Conservation (phyloP, 1,140 invertebrate species). For the Drosophila kohkoa region DNA sequence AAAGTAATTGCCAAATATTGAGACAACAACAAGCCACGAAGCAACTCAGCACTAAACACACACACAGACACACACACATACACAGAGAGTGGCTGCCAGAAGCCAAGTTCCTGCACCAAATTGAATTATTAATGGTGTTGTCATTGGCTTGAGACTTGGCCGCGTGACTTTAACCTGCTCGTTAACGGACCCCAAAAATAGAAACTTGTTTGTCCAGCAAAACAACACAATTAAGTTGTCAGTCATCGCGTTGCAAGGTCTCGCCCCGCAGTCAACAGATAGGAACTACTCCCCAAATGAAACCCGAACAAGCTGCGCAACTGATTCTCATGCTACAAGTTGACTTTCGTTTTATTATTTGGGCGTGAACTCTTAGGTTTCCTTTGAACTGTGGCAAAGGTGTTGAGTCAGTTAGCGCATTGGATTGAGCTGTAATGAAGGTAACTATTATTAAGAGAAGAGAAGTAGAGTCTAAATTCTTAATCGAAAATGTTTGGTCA, state of each 20-base stretch:
- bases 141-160: conserved; percentile 70
- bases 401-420: not conserved
- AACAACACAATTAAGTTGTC: conserved; percentile 75
- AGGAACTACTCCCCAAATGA: conserved; percentile 4
- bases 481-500: too few relatives aligned
- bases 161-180: conserved; percentile 63
- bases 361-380: conserved; percentile 16
- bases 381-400: not conserved
- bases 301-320: conserved; percentile 2
- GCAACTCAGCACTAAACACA: conserved; percentile 9
- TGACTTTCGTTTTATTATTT: conserved; percentile 21
- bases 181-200: conserved; percentile 37
- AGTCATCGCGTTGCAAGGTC: conserved; percentile 44
- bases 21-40: conserved; percentile 47
- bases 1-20: conserved; percentile 82
- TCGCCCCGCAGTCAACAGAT: conserved; percentile 3
- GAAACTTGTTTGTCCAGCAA: conserved; percentile 61
- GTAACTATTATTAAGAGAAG: too few relatives aligned
- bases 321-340: not conserved
- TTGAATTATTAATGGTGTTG: conserved; percentile 81
- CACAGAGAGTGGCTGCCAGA: conserved; percentile 9
- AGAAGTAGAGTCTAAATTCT: too few relatives aligned
- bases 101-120: conserved; percentile 50
- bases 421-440: too few relatives aligned
- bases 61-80: not conserved